Evolutionary conservation across 1,140 invertebrate species (phyloP).

Genomic region (Rhynchophorus ferrugineus): DNA sequence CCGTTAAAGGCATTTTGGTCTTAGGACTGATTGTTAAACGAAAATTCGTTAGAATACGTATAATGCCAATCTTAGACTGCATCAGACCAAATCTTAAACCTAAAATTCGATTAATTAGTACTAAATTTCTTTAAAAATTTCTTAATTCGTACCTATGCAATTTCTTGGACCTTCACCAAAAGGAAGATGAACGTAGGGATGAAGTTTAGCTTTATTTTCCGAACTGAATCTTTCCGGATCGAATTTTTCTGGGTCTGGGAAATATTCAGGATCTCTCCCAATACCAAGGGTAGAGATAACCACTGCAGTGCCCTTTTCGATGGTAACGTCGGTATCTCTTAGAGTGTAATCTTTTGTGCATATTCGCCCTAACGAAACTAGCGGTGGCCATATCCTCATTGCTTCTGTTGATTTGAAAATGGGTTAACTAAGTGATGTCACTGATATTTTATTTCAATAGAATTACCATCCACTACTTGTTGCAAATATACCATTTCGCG

Average conservation of each 20-base stretch:
- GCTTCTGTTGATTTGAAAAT: conserved; percentile 53
- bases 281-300: conserved; percentile 53
- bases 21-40: conserved; percentile 23
- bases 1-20: conserved; percentile 16
- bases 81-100: conserved; percentile 38
- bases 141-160: too few species aligned
- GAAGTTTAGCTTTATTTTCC: conserved; percentile 33
- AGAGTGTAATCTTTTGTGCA: conserved; percentile 50
- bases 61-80: conserved; percentile 36
- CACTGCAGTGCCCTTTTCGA: conserved; percentile 53
- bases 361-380: conserved; percentile 48
- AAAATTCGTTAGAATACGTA: conserved; percentile 30
- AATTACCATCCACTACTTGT: conserved; percentile 40
- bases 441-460: too few species aligned
- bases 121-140: too few species aligned
- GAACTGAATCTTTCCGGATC: conserved; percentile 51
- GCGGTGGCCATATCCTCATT: conserved; percentile 55
- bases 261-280: conserved; percentile 52
- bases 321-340: conserved; percentile 47
- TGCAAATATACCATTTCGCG: conserved; percentile 45
- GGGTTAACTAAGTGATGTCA: too few species aligned
- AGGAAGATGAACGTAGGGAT: conserved; percentile 44
- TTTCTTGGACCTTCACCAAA: conserved; percentile 54
- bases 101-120: conserved; percentile 20
- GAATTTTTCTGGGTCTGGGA: conserved; percentile 51